Conservation (phyloP, 1,140 invertebrate genomes). For the Drosophila auraria region DNA sequence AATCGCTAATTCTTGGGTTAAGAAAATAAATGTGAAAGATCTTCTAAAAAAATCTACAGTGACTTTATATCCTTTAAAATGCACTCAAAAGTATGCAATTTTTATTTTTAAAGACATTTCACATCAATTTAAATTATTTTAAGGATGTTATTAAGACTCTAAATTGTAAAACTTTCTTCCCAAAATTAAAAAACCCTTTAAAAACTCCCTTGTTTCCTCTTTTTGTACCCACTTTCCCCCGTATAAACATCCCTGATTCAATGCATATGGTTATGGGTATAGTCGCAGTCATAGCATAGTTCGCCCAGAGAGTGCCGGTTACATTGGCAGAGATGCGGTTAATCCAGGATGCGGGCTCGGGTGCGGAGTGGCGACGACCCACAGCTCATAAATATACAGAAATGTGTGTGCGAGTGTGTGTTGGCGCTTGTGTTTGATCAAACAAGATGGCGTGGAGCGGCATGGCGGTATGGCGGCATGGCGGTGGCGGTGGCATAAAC, state of each 20-base stretch:
- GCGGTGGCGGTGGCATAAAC: slow-evolving; percentile 47
- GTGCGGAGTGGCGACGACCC: slow-evolving; percentile 11
- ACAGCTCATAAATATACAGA: slow-evolving; percentile 78
- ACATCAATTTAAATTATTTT: too few relatives aligned
- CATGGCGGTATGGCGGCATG: neutral
- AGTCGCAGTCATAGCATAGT: slow-evolving; percentile 12
- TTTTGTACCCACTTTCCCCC: neutral
- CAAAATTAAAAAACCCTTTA: neutral
- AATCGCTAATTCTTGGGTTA: too few relatives aligned
- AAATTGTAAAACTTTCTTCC: too few relatives aligned
- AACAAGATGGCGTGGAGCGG: slow-evolving; percentile 58
- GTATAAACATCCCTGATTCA: neutral
- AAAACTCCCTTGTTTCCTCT: neutral
- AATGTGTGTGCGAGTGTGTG: slow-evolving; percentile 20
- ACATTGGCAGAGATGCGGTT: slow-evolving; percentile 46
- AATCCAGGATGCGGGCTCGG: slow-evolving; percentile 23
- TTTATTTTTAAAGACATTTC: neutral
- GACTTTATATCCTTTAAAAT: too few relatives aligned
- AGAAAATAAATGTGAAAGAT: too few relatives aligned
- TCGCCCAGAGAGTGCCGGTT: slow-evolving; percentile 21
- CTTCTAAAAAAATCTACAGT: too few relatives aligned
- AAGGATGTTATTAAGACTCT: too few relatives aligned
- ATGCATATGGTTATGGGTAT: slow-evolving; percentile 14
- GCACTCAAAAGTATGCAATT: too few relatives aligned
- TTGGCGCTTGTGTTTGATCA: slow-evolving; percentile 71